A percentile compares a stretch with the other conserved stretches of the same genome.
Evolutionary conservation across 2,113 vertebrate genomes (phyloP).

Genomic region (Dissostichus mawsoni): DNA sequence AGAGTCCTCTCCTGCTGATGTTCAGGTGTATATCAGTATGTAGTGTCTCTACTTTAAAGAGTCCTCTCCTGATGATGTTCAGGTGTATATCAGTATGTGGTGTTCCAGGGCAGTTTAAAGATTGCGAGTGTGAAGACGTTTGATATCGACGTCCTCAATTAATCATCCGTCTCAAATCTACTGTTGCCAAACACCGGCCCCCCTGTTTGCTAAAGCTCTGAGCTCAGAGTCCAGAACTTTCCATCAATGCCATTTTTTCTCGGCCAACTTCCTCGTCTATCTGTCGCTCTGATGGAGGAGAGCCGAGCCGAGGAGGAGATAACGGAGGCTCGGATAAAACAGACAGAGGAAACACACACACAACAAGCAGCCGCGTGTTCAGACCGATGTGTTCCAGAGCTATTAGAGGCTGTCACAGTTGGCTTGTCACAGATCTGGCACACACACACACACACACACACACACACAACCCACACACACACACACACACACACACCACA

Average conservation of each 20-base stretch:
- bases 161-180: slow-evolving; percentile 13
- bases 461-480: no score
- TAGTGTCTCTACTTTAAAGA: no score
- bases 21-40: no score
- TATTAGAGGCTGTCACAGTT: slow-evolving; percentile 74
- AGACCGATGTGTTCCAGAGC: slow-evolving; percentile 65
- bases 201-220: slow-evolving; percentile 28
- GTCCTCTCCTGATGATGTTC: no score
- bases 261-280: slow-evolving; percentile 59
- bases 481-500: no score
- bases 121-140: not conserved
- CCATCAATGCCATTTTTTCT: slow-evolving; percentile 41
- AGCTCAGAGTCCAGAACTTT: slow-evolving; percentile 23
- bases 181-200: not conserved
- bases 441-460: slow-evolving; percentile 13
- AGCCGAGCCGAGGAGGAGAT: slow-evolving; percentile 35
- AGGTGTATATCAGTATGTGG: no score
- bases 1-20: no score
- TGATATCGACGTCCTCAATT: not conserved
- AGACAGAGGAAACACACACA: slow-evolving; percentile 45
- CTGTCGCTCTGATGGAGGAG: slow-evolving; percentile 58
- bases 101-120: not conserved
- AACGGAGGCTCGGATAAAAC: slow-evolving; percentile 63
- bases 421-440: slow-evolving; percentile 53
- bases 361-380: slow-evolving; percentile 45